Evolutionary conservation across 2,113 vertebrate species (phyloP).

Genomic region (Oxygymnocypris stewartii): DNA sequence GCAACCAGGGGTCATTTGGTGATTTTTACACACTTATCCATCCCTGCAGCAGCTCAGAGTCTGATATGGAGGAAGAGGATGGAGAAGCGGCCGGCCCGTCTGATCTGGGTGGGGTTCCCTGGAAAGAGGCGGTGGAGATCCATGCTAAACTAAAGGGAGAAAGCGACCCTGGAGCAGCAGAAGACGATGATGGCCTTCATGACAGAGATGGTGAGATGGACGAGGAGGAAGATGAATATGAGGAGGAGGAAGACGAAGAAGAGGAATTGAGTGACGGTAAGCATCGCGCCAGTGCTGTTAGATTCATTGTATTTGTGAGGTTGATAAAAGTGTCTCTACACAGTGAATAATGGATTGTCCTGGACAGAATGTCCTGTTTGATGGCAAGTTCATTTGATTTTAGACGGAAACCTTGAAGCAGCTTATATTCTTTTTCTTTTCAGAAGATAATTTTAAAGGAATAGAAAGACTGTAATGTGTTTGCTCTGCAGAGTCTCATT

Average conservation of each 20-base stretch:
- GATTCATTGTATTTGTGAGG: neutral
- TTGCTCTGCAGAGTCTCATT: constrained; percentile 8
- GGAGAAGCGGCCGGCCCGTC: constrained; percentile 75
- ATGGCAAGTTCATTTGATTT: neutral
- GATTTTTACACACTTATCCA: neutral
- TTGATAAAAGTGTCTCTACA: neutral
- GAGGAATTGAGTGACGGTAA: constrained; percentile 87
- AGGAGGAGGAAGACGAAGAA: too few species aligned
- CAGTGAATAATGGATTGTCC: neutral
- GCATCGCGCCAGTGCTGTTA: neutral
- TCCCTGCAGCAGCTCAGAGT: constrained; percentile 89
- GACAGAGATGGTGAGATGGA: constrained; percentile 67
- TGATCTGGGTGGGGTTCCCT: constrained; percentile 89
- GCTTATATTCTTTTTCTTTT: neutral
- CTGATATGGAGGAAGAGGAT: constrained; percentile 86
- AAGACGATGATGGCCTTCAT: constrained; percentile 61
- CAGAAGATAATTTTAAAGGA: neutral
- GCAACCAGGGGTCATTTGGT: neutral
- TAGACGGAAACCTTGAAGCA: neutral
- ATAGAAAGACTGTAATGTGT: constrained; percentile 24
- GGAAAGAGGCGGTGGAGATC: constrained; percentile 91
- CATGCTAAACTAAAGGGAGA: constrained; percentile 85
- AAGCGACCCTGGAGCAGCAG: constrained; percentile 70
- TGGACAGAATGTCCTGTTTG: neutral
- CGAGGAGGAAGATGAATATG: constrained; percentile 46